Evolutionary conservation across 2,113 vertebrate genomes (phyloP).

Genomic region (Bubalus kerabau): DNA sequence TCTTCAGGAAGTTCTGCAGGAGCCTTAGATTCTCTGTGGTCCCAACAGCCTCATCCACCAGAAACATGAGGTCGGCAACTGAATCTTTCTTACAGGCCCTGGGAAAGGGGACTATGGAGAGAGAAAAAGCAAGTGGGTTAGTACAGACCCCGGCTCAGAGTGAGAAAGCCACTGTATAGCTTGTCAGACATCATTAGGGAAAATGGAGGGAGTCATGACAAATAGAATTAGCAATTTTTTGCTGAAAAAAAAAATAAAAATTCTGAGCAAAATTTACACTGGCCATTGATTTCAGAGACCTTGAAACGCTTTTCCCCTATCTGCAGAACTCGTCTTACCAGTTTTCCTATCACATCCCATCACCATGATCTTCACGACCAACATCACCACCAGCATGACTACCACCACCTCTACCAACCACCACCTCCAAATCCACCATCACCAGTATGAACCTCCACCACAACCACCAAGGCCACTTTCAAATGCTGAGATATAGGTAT

Average conservation of each 20-base stretch:
- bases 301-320: neutral
- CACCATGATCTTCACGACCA: neutral
- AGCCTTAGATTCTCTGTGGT: conserved; percentile 25
- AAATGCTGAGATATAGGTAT: neutral
- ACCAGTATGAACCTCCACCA: neutral
- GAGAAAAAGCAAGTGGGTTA: neutral
- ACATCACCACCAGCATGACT: too few relatives aligned
- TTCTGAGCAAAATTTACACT: neutral
- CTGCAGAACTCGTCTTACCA: neutral
- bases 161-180: neutral
- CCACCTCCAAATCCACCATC: neutral
- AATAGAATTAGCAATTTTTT: neutral
- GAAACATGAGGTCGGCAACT: conserved; percentile 69
- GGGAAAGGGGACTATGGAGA: neutral
- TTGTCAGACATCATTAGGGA: neutral
- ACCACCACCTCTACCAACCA: neutral
- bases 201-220: neutral
- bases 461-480: neutral
- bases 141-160: neutral
- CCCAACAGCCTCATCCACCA: conserved; percentile 69
- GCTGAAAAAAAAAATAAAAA: neutral
- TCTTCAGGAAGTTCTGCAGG: conserved; percentile 66
- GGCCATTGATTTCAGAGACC: neutral
- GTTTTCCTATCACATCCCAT: neutral
- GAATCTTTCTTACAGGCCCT: conserved; percentile 55